phyloP scores from a whole-genome alignment of 2,888 invertebrate genomes.

The Carabus problematicus region DNA sequence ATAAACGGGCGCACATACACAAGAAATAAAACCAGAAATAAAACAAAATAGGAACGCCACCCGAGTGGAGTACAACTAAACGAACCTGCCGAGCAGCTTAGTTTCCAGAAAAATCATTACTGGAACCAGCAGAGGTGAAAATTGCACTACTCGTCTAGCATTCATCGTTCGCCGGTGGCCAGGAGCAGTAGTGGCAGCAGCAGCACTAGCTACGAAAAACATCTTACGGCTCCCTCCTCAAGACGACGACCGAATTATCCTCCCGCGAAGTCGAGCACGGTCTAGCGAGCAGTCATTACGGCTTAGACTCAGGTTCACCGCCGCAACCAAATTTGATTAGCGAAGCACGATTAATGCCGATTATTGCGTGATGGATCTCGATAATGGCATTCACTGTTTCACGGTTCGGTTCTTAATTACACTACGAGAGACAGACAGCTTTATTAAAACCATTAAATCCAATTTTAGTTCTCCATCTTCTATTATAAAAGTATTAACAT shows the following conservation, averaged over 20 bases:
- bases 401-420: background rate
- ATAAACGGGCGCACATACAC: conserved; percentile 5
- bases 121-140: conserved; percentile 53
- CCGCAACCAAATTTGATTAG: conserved; percentile 39
- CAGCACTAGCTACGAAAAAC: background rate
- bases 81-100: conserved; percentile 43
- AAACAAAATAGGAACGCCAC: background rate
- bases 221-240: conserved; percentile 9
- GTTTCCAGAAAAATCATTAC: conserved; percentile 52
- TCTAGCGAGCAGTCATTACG: conserved; percentile 35
- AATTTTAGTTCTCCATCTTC: too few relatives aligned
- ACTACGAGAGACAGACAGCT: too few relatives aligned
- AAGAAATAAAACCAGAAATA: conserved; percentile 8
- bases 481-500: too few relatives aligned
- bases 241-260: conserved; percentile 21
- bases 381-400: conserved; percentile 24
- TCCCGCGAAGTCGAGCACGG: conserved; percentile 18
- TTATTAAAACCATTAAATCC: too few relatives aligned
- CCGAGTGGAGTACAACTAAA: conserved; percentile 15
- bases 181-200: background rate
- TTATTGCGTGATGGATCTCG: conserved; percentile 34
- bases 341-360: conserved; percentile 33
- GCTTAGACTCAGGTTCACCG: background rate
- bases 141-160: conserved; percentile 49
- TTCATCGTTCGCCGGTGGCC: conserved; percentile 22